These are phyloP conservation scores for Hoplodrina ambigua DNA, from an alignment of 2,888 invertebrate species.

Conservation along the genomic window DNA sequence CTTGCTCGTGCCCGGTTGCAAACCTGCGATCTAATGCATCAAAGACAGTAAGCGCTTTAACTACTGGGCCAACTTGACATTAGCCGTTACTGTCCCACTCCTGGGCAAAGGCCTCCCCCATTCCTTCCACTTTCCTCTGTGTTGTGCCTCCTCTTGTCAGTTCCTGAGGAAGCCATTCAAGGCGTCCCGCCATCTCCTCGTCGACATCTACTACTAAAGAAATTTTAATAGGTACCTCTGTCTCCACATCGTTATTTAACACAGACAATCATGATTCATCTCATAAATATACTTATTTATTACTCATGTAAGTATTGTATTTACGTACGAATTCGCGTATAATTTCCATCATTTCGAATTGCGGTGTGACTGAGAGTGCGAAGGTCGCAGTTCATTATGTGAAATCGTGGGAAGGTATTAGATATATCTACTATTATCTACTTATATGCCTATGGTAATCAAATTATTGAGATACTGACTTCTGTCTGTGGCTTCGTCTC, in stretches of 20 bases:
- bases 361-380: constrained; percentile 42
- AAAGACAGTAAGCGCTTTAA: too few relatives aligned
- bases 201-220: background rate
- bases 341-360: constrained; percentile 54
- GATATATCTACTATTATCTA: background rate
- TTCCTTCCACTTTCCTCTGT: too few relatives aligned
- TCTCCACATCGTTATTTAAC: constrained; percentile 1
- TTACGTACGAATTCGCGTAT: constrained; percentile 36
- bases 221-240: background rate
- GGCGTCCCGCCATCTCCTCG: too few relatives aligned
- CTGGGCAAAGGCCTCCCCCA: too few relatives aligned
- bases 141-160: too few relatives aligned
- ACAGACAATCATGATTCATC: constrained; percentile 27
- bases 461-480: constrained; percentile 12
- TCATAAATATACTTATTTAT: constrained; percentile 16
- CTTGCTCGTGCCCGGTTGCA: too few relatives aligned
- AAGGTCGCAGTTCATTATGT: constrained; percentile 56
- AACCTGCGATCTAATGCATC: too few relatives aligned
- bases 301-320: constrained; percentile 1
- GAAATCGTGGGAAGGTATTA: constrained; percentile 62
- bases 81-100: too few relatives aligned
- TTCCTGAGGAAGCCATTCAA: too few relatives aligned
- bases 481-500: too few relatives aligned
- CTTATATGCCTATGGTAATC: constrained; percentile 1
- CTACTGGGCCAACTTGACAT: too few relatives aligned